Conservation (phyloP, 1,140 invertebrate genomes). For the Dendrolimus kikuchii region DNA sequence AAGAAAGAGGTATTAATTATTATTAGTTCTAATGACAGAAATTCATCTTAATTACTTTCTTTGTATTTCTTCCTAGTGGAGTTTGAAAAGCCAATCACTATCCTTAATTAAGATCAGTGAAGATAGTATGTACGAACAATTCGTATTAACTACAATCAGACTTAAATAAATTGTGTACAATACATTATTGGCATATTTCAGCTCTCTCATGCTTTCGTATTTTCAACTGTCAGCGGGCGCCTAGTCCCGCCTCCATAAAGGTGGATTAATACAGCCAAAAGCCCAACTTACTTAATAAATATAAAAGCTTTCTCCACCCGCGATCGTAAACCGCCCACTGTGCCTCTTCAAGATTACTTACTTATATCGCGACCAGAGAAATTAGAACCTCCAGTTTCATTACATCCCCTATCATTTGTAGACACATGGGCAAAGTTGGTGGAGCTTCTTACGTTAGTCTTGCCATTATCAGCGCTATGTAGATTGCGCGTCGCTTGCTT, state of each 20-base stretch:
- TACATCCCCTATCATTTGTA: constrained; percentile 22
- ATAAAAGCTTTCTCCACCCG: constrained; percentile 69
- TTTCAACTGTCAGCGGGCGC: constrained; percentile 28
- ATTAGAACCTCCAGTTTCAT: constrained; percentile 45
- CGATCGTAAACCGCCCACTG: constrained; percentile 65
- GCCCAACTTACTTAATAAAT: constrained; percentile 72
- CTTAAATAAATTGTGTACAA: too few species aligned
- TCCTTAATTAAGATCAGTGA: too few species aligned
- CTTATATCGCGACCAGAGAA: constrained; percentile 55
- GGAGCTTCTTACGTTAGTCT: constrained; percentile 34
- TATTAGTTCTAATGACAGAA: too few species aligned
- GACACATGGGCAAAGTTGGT: constrained; percentile 23
- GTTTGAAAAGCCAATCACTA: too few species aligned
- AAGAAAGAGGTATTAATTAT: too few species aligned
- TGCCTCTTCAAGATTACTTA: constrained; percentile 65
- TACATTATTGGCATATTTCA: not conserved
- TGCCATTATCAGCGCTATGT: constrained; percentile 68
- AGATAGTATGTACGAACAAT: too few species aligned
- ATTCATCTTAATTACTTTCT: too few species aligned
- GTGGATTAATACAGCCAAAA: constrained; percentile 69
- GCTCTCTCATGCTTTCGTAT: constrained; percentile 2
- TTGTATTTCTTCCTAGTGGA: too few species aligned
- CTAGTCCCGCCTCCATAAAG: constrained; percentile 56
- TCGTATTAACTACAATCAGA: too few species aligned
- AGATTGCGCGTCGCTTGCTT: constrained; percentile 60